Base-by-base conservation (phyloP, 2,888 invertebrate species). In the Dione vanillae region DNA sequence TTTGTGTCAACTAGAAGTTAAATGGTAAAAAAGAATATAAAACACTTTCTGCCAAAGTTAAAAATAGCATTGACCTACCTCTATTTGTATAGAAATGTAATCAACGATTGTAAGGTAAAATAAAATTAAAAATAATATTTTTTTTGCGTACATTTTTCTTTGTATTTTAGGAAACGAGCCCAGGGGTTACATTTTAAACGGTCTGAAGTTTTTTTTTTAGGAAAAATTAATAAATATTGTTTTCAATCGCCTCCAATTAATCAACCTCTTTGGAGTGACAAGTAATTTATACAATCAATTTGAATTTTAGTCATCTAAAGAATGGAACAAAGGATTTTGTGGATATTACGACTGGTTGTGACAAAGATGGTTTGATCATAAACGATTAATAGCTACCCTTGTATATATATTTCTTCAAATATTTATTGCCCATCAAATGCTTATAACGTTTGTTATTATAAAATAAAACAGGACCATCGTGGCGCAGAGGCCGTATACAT, bases 251-350 rank as follows among this genome's bases (percentile, higher is more conserved):
- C 56, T 58, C 54, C 68, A 73, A 74, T 78, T 73, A 76, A 76
- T 74, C 69, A 54, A 41, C 52, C 69, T 71, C 73, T 73, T 73
- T 62, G 69, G 61, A 75, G 73, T 65, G 73, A 67, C 74, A 73
- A 69, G 68, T 76, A 77, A 79, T 78, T 78, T 75, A 76, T 76
- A 76, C 71, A 75, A 77, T 75, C 76, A 76, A 77, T 78, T 76
- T 72, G 77, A 77, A 74, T 73, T 66, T 71, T 65, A 75, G 71
- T 67, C 64, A 72, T 70, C 72, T 67, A 58, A 67, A 54, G 64
- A 56, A 37, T 61, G 47, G 66, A 69, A 74, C 69, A 71, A 72
- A 74, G 65, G 61, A 52, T 64, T 64, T 65, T 62, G 67, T 61
- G 67, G 73, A 73, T 70, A 73, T 73, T 73, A 65, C 65, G 19